Evolutionary conservation across 2,113 vertebrate genomes (phyloP), one percentile per base, ranked within the genome.

Genomic region (Furnarius figulus): DNA sequence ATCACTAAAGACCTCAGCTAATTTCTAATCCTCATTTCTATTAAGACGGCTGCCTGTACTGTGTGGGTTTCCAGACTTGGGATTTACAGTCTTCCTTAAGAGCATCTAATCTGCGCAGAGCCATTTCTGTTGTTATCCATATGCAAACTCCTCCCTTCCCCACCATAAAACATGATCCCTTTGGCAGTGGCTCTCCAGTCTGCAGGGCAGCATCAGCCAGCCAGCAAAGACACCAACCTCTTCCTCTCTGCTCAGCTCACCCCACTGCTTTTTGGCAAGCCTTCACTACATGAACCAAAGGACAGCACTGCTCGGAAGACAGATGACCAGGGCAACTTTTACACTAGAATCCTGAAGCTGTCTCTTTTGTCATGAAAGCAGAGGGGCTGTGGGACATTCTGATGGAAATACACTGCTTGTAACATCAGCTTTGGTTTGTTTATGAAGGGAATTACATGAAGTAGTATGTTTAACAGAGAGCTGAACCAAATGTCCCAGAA

Each of bases 1-100:
- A 98, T 30, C 96, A 47, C 93, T 95, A 97, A 98, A 98, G 94
- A 97, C 95, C 71, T 95, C 74, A 9, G 94, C 97, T 98, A 97
- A 97, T 97, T 98, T 98, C 94, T 98, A 98, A 98, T 98, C 97
- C 97, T 90, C 14, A 2, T 90, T 97, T 90, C 95, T 95, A 55
- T 89, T 91, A 92, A 96, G 93, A 97, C 20, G 81, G 53, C 89
- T 92, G 91, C 87, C 95, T 95, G 83, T 72, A 53, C 85, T 85
- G 33, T 44, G 89, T 75, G 89, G 72, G 71, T 74, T 92, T 89
- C 91, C 30, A 96, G 95, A 63, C 72, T 77, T n/a, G 79, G 96
- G 97, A 95, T 97, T 97, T 97, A 49, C 85, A 90, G 85, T 10
- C 95, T 94, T 93, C 85, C 71, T 89, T 95, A 96, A 95, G 93